phyloP scores from a whole-genome alignment of 2,797 vertebrate genomes.

The Gymnopithys bicolor region DNA sequence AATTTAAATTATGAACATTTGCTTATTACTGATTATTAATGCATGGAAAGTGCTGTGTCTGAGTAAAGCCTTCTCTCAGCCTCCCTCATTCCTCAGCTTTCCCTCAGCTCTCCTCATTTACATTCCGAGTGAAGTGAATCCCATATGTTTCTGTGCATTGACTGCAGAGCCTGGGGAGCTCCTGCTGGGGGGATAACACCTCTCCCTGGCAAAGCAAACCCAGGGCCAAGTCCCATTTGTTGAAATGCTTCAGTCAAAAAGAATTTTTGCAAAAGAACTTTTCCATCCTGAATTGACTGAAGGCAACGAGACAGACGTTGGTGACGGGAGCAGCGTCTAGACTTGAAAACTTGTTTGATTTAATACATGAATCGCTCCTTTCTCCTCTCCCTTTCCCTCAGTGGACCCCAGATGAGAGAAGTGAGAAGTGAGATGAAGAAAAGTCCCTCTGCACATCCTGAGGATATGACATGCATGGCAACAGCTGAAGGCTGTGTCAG shows the following conservation, averaged over 20 bases:
- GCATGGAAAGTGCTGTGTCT: slow-evolving; percentile 26
- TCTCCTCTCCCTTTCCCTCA: background rate
- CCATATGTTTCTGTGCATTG: background rate
- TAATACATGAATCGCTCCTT: background rate
- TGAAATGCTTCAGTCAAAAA: background rate
- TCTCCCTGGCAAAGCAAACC: slow-evolving; percentile 1
- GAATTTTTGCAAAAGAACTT: background rate
- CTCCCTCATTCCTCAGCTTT: slow-evolving; percentile 36
- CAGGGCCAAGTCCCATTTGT: background rate
- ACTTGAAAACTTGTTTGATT: background rate
- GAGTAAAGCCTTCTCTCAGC: slow-evolving; percentile 35
- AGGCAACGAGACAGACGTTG: rapidly evolving
- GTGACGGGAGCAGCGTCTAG: background rate
- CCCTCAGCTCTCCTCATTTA: slow-evolving; percentile 25
- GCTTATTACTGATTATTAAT: slow-evolving; percentile 61
- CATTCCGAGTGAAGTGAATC: slow-evolving; percentile 12
- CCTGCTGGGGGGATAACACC: slow-evolving; percentile 16
- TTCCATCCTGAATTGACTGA: background rate
- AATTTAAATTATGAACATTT: slow-evolving; percentile 44
- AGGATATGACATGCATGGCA: background rate
- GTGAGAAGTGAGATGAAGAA: background rate
- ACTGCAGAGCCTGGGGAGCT: background rate
- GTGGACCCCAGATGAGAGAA: background rate
- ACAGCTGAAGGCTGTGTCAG: background rate
- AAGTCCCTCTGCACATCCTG: background rate